phyloP scores from a whole-genome alignment of 2,113 vertebrate species.

The Ammodytes marinus region DNA sequence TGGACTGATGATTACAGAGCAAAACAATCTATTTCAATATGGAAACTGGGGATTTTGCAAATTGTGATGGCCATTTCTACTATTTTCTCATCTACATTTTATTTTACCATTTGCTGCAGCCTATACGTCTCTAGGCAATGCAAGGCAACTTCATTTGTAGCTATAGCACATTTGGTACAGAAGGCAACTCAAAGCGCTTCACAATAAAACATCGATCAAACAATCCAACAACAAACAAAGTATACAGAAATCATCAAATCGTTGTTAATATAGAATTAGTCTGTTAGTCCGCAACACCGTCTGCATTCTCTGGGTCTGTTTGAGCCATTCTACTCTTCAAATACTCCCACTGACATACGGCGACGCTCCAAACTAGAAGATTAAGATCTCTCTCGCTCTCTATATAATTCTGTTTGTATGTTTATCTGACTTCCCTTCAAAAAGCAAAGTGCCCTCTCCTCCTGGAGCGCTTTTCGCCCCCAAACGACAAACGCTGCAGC shows the following conservation, averaged over 20 bases:
- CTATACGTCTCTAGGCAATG: too few species aligned
- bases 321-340: neutral
- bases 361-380: conserved; percentile 36
- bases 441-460: conserved; percentile 49
- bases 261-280: neutral
- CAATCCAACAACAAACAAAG: too few species aligned
- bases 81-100: too few species aligned
- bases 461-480: conserved; percentile 46
- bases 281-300: neutral
- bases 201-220: too few species aligned
- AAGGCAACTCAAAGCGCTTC: too few species aligned
- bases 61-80: neutral
- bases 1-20: neutral
- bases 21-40: neutral
- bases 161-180: too few species aligned
- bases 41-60: neutral
- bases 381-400: conserved; percentile 50
- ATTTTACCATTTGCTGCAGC: too few species aligned
- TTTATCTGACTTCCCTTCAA: conserved; percentile 65
- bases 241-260: neutral
- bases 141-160: too few species aligned
- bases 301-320: neutral
- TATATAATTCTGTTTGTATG: conserved; percentile 55
- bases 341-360: conserved; percentile 1
- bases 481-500: conserved; percentile 60